Base-by-base conservation (phyloP, 2,113 vertebrate species). In the Ceratotherium simum region DNA sequence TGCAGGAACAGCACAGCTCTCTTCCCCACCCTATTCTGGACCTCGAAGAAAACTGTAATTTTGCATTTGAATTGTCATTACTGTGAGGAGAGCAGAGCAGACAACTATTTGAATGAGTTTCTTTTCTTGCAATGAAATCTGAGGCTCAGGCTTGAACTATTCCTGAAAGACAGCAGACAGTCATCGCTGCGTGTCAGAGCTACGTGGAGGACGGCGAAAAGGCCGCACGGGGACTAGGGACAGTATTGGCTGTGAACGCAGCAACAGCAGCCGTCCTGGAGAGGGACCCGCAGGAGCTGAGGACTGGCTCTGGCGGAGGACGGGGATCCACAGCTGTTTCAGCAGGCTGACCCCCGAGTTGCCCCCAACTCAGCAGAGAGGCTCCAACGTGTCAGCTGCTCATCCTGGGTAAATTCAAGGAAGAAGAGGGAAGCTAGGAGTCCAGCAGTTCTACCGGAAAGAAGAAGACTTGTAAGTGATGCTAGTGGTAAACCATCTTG, bases 211-310 rank as follows among this genome's bases (percentile, higher is more conserved):
- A 25, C 51, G 11, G 27, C 23, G 29, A 7, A 18, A 62, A 46
- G 8, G n/a, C 29, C 13, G 27, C 79, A 0, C 0, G 0, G 5
- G 85, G 65, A 6, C 17, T 58, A 8, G 2, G 1, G 86, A 72
- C 36, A 18, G 25, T 0, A 17, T 25, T 46, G 17, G 60, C 60
- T 2, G 3, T 12, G 10, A 23, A 31, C 4, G 46, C 67, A n/a
- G 67, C 16, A n/a, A 33, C n/a, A 27, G 91, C 20, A 23, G 39
- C 31, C 13, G 0, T 39, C n/a, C 48, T 29, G 36, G 54, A 60
- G 29, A 14, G 9, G n/a, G 23, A 11, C 6, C 3, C 2, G 33
- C 56, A 3, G 81, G 21, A 33, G 10, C 72, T 27, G 70, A 67
- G 39, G 70, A n/a, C 1, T 6, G 17, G 17, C 29, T 58, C 6